Evolutionary conservation across 2,113 vertebrate genomes (phyloP), one percentile per base, ranked within the genome.

Genomic region (Tetrao urogallus): DNA sequence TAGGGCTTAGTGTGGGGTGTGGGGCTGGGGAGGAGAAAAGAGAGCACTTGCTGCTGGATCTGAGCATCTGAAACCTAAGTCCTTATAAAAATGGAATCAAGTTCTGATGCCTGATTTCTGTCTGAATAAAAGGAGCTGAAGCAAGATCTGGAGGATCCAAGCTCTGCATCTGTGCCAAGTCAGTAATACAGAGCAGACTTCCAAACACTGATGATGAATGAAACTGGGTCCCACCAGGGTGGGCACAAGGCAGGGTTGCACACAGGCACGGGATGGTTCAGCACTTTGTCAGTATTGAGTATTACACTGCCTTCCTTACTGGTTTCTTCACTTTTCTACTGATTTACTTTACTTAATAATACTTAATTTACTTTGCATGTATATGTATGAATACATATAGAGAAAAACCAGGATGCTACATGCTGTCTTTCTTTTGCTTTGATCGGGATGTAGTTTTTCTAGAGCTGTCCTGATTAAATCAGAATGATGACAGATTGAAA

Each of bases 381-480:
- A 16, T 12, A 2, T 36, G 10, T 13, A 32, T 6, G n/a, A 38
- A 43, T 18, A 65, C 22, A 72, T 24, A 54, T 30, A 47, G 6
- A 54, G 12, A 34, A 30, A 47, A 90, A 93, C 18, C 22, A 89
- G 90, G 82, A 5, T 52, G 19, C 78, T 13, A 56, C 48, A 21
- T 2, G 2, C 42, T 90, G 88, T 71, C 45, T 85, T 38, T 1
- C 28, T 61, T 75, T 63, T 22, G 56, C 96, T 96, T 97, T 96
- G 95, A 96, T 96, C 56, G 2, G 45, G 60, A 36, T 74, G 86
- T 4, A 75, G 82, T 42, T 93, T 72, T 64, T 92, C 79, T 40
- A 70, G 66, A 83, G 89, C 63, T 88, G 92, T 45, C 92, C 92
- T 64, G 86, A 91, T 96, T 97, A 94, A 79, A 93, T 94, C 92